A percentile compares a stretch with the other conserved stretches of the same genome.
phyloP scores from a whole-genome alignment of 2,113 vertebrate species.

The Vanacampus margaritifer region DNA sequence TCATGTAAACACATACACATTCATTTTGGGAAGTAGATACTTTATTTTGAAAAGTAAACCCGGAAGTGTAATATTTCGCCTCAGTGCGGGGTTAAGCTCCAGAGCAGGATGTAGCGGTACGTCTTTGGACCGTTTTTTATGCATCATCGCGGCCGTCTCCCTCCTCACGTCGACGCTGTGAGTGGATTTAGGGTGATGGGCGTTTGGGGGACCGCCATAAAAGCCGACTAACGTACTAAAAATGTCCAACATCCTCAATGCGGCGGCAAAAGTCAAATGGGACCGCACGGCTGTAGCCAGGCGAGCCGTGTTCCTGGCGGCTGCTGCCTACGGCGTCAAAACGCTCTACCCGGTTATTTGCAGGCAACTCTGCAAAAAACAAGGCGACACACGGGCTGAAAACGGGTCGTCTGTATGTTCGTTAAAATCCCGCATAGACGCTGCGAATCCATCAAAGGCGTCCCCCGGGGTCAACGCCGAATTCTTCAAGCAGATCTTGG shows the following conservation, averaged over 20 bases:
- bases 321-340: constrained; percentile 82
- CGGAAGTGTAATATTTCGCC: constrained; percentile 13
- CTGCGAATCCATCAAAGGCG: constrained; percentile 27
- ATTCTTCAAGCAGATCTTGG: constrained; percentile 86
- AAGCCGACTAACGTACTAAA: constrained; percentile 44
- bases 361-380: constrained; percentile 62
- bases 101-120: constrained; percentile 57
- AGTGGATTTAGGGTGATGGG: constrained; percentile 50
- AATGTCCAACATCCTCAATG: constrained; percentile 85
- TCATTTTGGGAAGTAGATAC: fast-evolving
- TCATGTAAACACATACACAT: constrained; percentile 9
- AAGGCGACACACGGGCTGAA: constrained; percentile 25
- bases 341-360: constrained; percentile 82
- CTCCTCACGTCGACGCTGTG: constrained; percentile 12
- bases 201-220: constrained; percentile 18
- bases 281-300: constrained; percentile 74
- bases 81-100: not conserved
- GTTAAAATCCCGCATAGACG: constrained; percentile 4
- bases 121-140: constrained; percentile 11
- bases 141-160: constrained; percentile 18
- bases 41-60: constrained; percentile 29
- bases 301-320: constrained; percentile 80
- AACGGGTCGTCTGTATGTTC: constrained; percentile 60
- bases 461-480: constrained; percentile 83
- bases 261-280: constrained; percentile 79